These are phyloP conservation scores for Diadumene lineata DNA, from an alignment of 92 coral and sea anemone genomes.

Conservation along the genomic window DNA sequence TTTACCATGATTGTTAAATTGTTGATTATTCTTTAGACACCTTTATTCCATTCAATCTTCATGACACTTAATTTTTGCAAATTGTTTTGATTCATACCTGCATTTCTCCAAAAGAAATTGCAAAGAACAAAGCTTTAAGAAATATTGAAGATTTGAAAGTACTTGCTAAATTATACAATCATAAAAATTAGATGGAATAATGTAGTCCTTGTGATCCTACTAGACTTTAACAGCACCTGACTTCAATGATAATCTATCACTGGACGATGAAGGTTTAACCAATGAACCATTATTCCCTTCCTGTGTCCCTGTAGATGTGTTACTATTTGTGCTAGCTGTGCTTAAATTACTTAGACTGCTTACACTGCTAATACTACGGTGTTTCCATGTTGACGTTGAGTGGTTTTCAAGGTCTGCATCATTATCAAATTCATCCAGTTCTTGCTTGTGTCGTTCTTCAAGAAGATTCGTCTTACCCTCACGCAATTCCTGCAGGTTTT, in stretches of 20 bases:
- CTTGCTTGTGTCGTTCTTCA: slow-evolving; percentile 58
- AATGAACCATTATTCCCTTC: slow-evolving; percentile 78
- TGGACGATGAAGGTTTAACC: slow-evolving; percentile 27
- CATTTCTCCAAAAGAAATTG: no score
- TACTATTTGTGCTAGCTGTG: slow-evolving; percentile 50
- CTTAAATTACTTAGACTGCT: slow-evolving; percentile 57
- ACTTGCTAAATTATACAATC: no score
- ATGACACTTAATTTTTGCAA: no score
- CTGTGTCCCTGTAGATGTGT: slow-evolving; percentile 15
- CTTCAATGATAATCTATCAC: slow-evolving; percentile 13
- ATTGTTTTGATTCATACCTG: no score
- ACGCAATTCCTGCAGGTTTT: slow-evolving; percentile 62
- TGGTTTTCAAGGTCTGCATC: slow-evolving; percentile 39
- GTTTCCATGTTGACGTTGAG: slow-evolving; percentile 69
- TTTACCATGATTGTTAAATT: no score
- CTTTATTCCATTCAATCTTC: no score
- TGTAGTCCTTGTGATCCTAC: no score
- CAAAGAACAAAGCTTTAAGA: no score
- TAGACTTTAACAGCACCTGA: slow-evolving; percentile 7
- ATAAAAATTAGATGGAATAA: no score
- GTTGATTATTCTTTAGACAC: no score
- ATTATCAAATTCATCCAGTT: slow-evolving; percentile 76
- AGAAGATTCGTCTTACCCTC: slow-evolving; percentile 62
- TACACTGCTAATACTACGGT: slow-evolving; percentile 62
- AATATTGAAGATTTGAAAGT: no score